A percentile compares a stretch with the other conserved stretches of the same genome.
These are phyloP conservation scores for Ursus arctos DNA, from an alignment of 2,113 vertebrate genomes.

Conservation along the genomic window DNA sequence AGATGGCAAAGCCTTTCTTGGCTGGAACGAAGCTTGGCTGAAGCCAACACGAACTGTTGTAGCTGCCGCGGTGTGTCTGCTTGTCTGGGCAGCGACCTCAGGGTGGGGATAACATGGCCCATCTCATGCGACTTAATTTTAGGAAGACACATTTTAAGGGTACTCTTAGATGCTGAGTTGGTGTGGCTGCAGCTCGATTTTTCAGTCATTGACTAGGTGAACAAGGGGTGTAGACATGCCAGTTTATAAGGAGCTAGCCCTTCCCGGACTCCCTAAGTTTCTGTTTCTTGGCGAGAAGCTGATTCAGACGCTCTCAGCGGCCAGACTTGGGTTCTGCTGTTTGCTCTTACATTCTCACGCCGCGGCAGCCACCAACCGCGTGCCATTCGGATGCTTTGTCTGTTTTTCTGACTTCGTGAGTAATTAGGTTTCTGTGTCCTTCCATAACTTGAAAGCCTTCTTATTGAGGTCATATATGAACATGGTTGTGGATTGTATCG, in stretches of 20 bases:
- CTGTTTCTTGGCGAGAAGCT: conserved; percentile 14
- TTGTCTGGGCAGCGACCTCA: background rate
- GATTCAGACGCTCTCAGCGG: background rate
- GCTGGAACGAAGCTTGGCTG: background rate
- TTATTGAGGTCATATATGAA: background rate
- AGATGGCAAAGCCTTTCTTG: background rate
- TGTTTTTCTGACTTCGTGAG: background rate
- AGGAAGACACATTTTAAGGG: background rate
- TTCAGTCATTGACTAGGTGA: background rate
- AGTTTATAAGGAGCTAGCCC: background rate
- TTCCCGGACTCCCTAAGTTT: background rate
- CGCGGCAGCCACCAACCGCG: background rate
- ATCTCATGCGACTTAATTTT: background rate
- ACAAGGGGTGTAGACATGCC: background rate
- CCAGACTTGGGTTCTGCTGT: background rate
- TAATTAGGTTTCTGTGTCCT: background rate
- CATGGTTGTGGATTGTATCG: background rate
- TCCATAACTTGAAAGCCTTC: background rate
- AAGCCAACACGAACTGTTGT: background rate
- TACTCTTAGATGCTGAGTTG: background rate
- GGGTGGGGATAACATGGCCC: background rate
- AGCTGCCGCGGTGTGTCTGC: background rate
- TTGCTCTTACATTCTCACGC: background rate
- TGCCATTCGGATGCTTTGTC: background rate
- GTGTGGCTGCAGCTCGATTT: background rate